Conservation (phyloP, 53 echinoderm and acorn worm species). For the Temnopleurus reevesii region DNA sequence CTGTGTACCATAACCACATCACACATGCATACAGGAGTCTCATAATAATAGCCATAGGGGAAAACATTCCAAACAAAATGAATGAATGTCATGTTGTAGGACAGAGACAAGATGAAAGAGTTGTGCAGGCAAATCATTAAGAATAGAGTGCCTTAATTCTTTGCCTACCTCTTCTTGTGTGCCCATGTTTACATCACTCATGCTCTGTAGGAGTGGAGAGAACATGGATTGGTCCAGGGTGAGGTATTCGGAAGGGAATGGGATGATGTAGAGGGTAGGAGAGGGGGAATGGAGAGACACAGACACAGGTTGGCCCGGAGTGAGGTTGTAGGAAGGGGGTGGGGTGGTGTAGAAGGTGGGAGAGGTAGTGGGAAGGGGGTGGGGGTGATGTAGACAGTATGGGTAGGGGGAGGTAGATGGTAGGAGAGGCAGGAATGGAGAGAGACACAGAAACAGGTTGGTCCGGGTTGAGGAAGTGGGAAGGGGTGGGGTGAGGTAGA, state of each 20-base stretch:
- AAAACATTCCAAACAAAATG: neutral
- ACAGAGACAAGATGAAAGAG: neutral
- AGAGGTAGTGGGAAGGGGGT: too few relatives aligned
- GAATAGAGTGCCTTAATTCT: slow-evolving; percentile 33
- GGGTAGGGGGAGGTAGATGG: neutral
- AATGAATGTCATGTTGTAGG: too few relatives aligned
- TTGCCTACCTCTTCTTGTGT: slow-evolving; percentile 52
- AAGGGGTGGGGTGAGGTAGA: neutral
- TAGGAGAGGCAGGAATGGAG: too few relatives aligned
- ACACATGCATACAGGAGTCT: too few relatives aligned
- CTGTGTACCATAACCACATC: too few relatives aligned
- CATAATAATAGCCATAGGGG: too few relatives aligned
- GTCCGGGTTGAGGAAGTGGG: neutral
- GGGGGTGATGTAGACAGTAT: neutral
- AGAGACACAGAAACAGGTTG: too few relatives aligned
- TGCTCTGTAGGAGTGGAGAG: slow-evolving; percentile 9
- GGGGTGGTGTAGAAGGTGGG: neutral
- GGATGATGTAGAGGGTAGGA: too few relatives aligned
- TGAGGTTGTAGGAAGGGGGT: neutral
- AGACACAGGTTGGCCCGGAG: neutral
- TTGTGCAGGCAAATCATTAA: slow-evolving; percentile 46
- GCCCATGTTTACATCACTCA: slow-evolving; percentile 53
- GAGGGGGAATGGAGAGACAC: too few relatives aligned
- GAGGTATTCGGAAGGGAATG: too few relatives aligned
- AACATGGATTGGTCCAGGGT: too few relatives aligned